Evolutionary conservation across 2,888 invertebrate species (phyloP).

Genomic region (Zaprionus lineosus): DNA sequence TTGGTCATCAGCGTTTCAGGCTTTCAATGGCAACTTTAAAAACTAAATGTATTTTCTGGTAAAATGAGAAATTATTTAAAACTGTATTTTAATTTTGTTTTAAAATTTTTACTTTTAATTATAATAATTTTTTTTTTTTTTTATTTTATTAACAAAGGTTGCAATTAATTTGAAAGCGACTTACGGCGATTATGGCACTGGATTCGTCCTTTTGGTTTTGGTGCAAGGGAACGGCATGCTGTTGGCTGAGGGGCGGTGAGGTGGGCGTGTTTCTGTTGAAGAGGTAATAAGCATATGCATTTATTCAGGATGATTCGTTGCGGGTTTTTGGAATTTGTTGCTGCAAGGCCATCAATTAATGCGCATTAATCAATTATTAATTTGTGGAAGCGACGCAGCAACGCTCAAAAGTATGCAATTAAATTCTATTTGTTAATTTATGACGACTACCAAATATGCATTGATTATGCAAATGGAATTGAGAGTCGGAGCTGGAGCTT

Average conservation of each 20-base stretch:
- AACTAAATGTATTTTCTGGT: no score
- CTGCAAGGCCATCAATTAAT: slow-evolving; percentile 65
- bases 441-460: slow-evolving; percentile 68
- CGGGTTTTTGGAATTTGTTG: slow-evolving; percentile 59
- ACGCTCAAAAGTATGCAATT: slow-evolving; percentile 73
- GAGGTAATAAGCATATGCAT: slow-evolving; percentile 58
- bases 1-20: no score
- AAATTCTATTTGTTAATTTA: slow-evolving; percentile 79
- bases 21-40: no score
- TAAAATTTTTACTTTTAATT: neutral
- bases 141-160: slow-evolving; percentile 48
- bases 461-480: slow-evolving; percentile 76
- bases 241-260: neutral
- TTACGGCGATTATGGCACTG: slow-evolving; percentile 42
- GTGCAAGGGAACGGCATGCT: neutral
- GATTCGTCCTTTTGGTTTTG: no score
- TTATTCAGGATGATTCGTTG: slow-evolving; percentile 54
- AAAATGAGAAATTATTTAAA: no score
- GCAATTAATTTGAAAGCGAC: slow-evolving; percentile 64
- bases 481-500: no score
- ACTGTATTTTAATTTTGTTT: no score
- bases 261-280: slow-evolving; percentile 2
- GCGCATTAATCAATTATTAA: slow-evolving; percentile 78
- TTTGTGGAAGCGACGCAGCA: slow-evolving; percentile 50
- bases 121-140: neutral